A percentile compares a stretch with the other conserved stretches of the same genome.
phyloP scores from a whole-genome alignment of 1,140 invertebrate species.

The Mya arenaria region DNA sequence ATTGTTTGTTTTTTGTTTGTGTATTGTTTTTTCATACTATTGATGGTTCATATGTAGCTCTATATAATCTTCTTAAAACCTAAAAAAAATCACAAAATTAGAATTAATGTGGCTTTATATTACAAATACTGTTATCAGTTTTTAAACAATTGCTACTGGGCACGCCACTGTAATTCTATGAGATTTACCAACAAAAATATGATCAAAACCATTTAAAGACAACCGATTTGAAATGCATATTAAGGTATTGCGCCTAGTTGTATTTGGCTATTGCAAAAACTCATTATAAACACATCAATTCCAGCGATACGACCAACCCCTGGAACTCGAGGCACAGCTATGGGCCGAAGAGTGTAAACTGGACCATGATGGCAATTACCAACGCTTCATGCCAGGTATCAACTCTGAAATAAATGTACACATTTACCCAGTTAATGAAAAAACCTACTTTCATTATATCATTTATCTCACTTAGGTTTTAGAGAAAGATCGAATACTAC shows the following conservation, averaged over 20 bases:
- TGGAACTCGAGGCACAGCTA: slow-evolving; percentile 67
- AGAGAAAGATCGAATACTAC: no score
- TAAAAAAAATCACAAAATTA: no score
- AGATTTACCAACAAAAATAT: background rate
- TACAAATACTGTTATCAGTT: background rate
- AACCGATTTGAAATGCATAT: background rate
- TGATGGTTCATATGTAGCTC: no score
- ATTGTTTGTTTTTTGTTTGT: no score
- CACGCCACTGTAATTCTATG: background rate
- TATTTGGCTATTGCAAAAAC: background rate
- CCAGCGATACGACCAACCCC: slow-evolving; percentile 46
- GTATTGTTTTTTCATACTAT: no score
- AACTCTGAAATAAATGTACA: no score
- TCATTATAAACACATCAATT: background rate
- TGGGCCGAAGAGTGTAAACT: slow-evolving; percentile 66
- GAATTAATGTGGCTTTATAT: background rate
- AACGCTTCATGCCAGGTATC: slow-evolving; percentile 63
- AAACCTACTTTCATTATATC: no score
- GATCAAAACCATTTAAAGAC: background rate
- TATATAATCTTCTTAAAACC: no score
- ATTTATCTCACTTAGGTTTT: no score
- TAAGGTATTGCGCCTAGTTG: background rate
- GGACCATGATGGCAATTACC: slow-evolving; percentile 54
- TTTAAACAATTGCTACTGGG: background rate
- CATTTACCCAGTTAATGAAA: no score